These are phyloP conservation scores for Andinoacara biseriatus DNA, from an alignment of 2,113 vertebrate species.

Conservation along the genomic window DNA sequence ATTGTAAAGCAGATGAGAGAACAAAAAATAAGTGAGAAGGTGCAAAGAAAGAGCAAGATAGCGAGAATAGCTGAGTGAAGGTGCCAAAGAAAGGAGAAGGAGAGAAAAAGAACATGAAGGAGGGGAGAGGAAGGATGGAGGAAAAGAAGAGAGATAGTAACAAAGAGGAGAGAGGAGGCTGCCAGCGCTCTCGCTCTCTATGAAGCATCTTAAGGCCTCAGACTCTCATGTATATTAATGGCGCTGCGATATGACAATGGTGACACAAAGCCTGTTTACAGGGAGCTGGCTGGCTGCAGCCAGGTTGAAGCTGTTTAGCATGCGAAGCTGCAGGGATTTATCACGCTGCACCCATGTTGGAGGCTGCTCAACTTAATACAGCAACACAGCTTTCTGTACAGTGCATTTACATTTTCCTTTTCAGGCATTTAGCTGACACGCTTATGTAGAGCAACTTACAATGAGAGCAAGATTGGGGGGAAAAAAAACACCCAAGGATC, in stretches of 20 bases:
- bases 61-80: conserved; percentile 15
- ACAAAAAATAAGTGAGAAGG: background rate
- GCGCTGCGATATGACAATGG: conserved; percentile 78
- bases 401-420: conserved; percentile 57
- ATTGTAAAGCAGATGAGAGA: background rate
- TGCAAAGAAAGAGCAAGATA: conserved; percentile 20
- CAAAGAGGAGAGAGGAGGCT: conserved; percentile 57
- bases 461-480: conserved; percentile 1
- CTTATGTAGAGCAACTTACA: conserved; percentile 48
- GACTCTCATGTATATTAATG: conserved; percentile 84
- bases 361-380: conserved; percentile 68
- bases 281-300: conserved; percentile 70
- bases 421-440: conserved; percentile 26
- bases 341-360: conserved; percentile 70
- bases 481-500: background rate
- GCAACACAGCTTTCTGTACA: conserved; percentile 58
- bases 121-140: conserved; percentile 34
- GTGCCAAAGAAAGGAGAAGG: conserved; percentile 22
- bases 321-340: conserved; percentile 72
- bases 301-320: conserved; percentile 76
- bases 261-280: conserved; percentile 82
- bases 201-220: conserved; percentile 79
- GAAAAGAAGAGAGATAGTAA: conserved; percentile 37
- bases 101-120: conserved; percentile 16
- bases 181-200: conserved; percentile 48